Evolutionary conservation across 2,113 vertebrate genomes (phyloP).

Genomic region (Monarcha castaneiventris): DNA sequence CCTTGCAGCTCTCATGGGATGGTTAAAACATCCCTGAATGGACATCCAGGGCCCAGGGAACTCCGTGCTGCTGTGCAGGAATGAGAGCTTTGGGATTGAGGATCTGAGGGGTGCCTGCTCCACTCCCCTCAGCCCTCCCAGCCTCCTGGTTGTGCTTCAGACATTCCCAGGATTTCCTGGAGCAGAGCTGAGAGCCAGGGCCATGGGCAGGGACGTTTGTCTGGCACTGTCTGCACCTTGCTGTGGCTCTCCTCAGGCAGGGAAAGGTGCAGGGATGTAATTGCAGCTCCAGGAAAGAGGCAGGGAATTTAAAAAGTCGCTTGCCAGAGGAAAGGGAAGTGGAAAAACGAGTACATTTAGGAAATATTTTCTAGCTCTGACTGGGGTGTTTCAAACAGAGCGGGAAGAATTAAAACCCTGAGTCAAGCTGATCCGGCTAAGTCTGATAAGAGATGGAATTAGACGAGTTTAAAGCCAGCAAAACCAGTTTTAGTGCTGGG

Average conservation of each 20-base stretch:
- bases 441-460: neutral
- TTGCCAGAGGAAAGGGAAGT: neutral
- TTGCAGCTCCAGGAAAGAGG: neutral
- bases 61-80: neutral
- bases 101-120: neutral
- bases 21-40: accelerated
- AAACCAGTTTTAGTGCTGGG: neutral
- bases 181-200: neutral
- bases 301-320: neutral
- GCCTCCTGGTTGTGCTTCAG: neutral
- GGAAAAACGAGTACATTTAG: neutral
- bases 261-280: neutral
- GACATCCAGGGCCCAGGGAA: neutral
- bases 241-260: neutral
- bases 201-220: neutral
- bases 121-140: neutral
- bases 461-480: neutral
- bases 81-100: neutral
- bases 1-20: neutral
- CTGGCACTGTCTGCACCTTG: neutral
- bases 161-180: neutral
- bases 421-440: neutral
- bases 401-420: neutral
- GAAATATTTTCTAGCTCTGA: neutral
- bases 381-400: neutral